Evolutionary conservation across 2,797 vertebrate genomes (phyloP).

Genomic region (Siniperca scherzeri): DNA sequence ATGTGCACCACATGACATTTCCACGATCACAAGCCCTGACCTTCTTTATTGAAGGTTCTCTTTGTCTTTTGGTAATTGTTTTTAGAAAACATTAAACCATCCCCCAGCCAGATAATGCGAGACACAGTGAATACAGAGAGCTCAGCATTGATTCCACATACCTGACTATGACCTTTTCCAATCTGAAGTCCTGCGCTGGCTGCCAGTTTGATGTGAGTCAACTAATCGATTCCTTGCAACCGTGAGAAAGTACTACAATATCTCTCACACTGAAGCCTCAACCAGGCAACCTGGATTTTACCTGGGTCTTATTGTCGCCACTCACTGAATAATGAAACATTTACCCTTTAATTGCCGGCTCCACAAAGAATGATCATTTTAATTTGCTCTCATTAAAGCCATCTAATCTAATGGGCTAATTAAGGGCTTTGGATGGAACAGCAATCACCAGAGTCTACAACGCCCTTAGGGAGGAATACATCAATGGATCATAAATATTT

Average conservation of each 20-base stretch:
- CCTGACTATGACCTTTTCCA: constrained; percentile 86
- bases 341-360: constrained; percentile 81
- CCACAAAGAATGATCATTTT: constrained; percentile 81
- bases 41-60: constrained; percentile 72
- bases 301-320: constrained; percentile 65
- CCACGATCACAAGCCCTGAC: constrained; percentile 63
- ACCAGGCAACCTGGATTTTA: constrained; percentile 58
- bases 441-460: constrained; percentile 75
- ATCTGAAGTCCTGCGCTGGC: constrained; percentile 72
- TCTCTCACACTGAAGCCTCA: constrained; percentile 60
- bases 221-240: constrained; percentile 77
- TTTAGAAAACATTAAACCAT: constrained; percentile 65
- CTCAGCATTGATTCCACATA: constrained; percentile 81
- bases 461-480: constrained; percentile 72
- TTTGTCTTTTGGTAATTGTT: constrained; percentile 81
- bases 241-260: constrained; percentile 57
- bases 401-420: constrained; percentile 83
- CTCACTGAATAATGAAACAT: constrained; percentile 80
- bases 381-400: constrained; percentile 82
- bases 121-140: constrained; percentile 81
- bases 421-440: constrained; percentile 77
- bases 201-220: constrained; percentile 77
- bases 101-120: constrained; percentile 68
- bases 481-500: constrained; percentile 85
- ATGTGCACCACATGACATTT: constrained; percentile 59